Conservation (phyloP, 1,140 invertebrate genomes). For the Neodiprion lecontei region DNA sequence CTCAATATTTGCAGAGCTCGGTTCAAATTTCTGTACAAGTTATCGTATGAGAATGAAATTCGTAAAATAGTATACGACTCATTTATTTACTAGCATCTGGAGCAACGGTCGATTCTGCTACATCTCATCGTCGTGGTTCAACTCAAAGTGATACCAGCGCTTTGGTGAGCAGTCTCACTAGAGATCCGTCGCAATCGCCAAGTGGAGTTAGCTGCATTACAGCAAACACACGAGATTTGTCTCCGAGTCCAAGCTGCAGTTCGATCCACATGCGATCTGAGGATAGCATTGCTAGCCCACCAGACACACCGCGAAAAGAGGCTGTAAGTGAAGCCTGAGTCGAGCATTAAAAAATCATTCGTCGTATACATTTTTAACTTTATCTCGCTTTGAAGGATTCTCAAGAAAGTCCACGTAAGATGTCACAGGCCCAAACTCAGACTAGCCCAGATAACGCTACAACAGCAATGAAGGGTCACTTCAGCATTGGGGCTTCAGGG, state of each 20-base stretch:
- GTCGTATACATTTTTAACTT: conserved; percentile 19
- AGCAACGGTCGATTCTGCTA: conserved; percentile 54
- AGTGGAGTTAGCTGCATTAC: conserved; percentile 57
- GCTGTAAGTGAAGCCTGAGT: conserved; percentile 42
- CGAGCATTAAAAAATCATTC: conserved; percentile 16
- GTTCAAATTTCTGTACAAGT: background rate
- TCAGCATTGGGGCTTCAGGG: conserved; percentile 67
- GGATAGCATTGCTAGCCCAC: conserved; percentile 59
- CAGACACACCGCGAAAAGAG: conserved; percentile 60
- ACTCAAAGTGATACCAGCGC: conserved; percentile 73
- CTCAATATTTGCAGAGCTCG: background rate
- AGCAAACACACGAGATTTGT: conserved; percentile 65
- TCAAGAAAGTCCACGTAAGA: conserved; percentile 57
- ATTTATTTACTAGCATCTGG: conserved; percentile 47
- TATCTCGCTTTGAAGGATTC: conserved; percentile 44
- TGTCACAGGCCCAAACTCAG: conserved; percentile 78
- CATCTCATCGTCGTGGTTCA: conserved; percentile 63
- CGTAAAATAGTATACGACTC: background rate
- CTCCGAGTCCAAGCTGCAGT: conserved; percentile 68
- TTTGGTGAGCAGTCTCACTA: conserved; percentile 68
- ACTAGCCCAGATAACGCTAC: conserved; percentile 73
- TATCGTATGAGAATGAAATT: background rate
- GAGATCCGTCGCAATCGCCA: conserved; percentile 67
- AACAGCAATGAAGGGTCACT: conserved; percentile 64
- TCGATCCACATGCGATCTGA: conserved; percentile 65